These are phyloP conservation scores for Etia nguti DNA, from an alignment of 2,113 vertebrate genomes.

Conservation along the genomic window DNA sequence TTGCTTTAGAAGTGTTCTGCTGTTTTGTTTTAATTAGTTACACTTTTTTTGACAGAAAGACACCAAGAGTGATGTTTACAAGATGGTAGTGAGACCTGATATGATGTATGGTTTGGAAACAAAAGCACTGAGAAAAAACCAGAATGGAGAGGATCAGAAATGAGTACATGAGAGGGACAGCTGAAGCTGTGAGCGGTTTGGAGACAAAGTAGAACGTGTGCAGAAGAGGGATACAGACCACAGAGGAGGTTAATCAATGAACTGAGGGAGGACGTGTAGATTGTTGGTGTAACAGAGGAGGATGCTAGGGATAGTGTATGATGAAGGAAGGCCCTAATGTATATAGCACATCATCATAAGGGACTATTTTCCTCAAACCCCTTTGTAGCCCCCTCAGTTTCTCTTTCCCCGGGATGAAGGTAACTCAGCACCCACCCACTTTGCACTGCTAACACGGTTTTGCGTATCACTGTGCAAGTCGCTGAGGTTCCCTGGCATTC, in stretches of 20 bases:
- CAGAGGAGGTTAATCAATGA: background rate
- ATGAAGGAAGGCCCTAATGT: background rate
- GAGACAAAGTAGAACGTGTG: background rate
- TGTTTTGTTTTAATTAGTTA: background rate
- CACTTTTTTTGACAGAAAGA: background rate
- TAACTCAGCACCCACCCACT: background rate
- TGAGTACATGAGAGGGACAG: background rate
- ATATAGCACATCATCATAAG: background rate
- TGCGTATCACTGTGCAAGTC: background rate
- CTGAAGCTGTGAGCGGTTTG: background rate
- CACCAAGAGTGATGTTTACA: background rate
- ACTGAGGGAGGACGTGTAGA: background rate
- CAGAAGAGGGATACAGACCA: background rate
- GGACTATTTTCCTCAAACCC: background rate
- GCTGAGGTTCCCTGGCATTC: background rate
- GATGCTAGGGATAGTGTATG: background rate
- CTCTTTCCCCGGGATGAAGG: background rate
- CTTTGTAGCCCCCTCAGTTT: background rate
- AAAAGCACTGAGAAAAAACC: fast-evolving
- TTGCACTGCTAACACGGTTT: background rate
- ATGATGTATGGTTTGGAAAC: background rate
- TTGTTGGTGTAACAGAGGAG: background rate
- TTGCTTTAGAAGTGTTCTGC: background rate
- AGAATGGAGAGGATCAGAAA: background rate
- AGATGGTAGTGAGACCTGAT: background rate